These are phyloP conservation scores for Bibio marci DNA, from an alignment of 2,888 invertebrate species.

Conservation along the genomic window DNA sequence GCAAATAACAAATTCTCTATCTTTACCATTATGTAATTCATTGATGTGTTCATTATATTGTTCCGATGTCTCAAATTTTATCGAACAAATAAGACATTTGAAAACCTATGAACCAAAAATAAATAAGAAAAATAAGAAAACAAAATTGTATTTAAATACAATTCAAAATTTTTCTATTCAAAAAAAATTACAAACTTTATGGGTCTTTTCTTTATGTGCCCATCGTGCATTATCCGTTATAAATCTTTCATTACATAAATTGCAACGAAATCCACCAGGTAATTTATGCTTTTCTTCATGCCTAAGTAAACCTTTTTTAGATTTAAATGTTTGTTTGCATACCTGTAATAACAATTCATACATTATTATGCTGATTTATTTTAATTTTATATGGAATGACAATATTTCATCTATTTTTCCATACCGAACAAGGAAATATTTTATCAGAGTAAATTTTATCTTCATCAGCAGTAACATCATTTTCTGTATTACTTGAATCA, in stretches of 20 bases:
- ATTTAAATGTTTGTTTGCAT: conserved; percentile 8
- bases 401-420: too few relatives aligned
- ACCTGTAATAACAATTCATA: background rate
- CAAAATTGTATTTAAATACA: too few relatives aligned
- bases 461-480: too few relatives aligned
- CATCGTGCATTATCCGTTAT: conserved; percentile 20
- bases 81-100: conserved; percentile 25
- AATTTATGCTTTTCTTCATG: conserved; percentile 27
- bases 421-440: too few relatives aligned
- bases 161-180: too few relatives aligned
- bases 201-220: conserved; percentile 19
- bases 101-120: too few relatives aligned
- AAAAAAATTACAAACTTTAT: conserved; percentile 11
- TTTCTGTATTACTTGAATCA: too few relatives aligned
- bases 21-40: conserved; percentile 23
- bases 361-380: background rate
- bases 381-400: background rate
- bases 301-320: conserved; percentile 22
- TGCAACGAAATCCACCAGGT: conserved; percentile 27
- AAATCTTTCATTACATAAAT: conserved; percentile 22
- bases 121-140: background rate
- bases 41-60: conserved; percentile 26
- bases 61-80: conserved; percentile 20
- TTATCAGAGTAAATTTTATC: too few relatives aligned
- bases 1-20: conserved; percentile 25